A percentile compares a stretch with the other conserved stretches of the same genome.
phyloP scores from a whole-genome alignment of 1,140 invertebrate genomes.

The Tetramorium simillimum region DNA sequence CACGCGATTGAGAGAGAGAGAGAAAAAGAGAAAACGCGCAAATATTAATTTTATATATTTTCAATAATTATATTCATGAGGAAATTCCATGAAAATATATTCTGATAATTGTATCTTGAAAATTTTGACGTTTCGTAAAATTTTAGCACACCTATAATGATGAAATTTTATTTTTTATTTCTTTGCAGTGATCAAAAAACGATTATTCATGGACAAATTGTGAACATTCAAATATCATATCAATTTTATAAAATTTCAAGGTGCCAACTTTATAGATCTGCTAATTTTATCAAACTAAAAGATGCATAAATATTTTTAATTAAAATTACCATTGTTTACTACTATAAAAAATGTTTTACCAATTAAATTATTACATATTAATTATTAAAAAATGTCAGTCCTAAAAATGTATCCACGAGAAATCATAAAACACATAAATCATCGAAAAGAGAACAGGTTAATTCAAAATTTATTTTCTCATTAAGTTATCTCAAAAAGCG shows the following conservation, averaged over 20 bases:
- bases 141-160: too few species aligned
- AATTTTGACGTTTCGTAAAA: neutral
- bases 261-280: too few species aligned
- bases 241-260: too few species aligned
- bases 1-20: neutral
- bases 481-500: neutral
- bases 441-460: neutral
- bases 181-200: too few species aligned
- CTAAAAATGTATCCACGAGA: neutral
- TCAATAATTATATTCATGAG: neutral
- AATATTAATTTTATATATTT: neutral
- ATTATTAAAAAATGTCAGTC: neutral
- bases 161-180: too few species aligned
- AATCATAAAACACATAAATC: neutral
- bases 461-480: neutral
- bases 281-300: neutral
- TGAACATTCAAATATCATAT: too few species aligned
- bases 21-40: neutral
- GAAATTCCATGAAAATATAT: neutral
- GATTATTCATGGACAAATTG: too few species aligned
- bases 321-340: neutral
- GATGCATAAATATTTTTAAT: neutral
- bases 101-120: neutral
- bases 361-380: constrained; percentile 7
- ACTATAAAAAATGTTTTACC: neutral